Base-by-base conservation (phyloP, 2,888 invertebrate genomes). In the Fabriciana adippe region DNA sequence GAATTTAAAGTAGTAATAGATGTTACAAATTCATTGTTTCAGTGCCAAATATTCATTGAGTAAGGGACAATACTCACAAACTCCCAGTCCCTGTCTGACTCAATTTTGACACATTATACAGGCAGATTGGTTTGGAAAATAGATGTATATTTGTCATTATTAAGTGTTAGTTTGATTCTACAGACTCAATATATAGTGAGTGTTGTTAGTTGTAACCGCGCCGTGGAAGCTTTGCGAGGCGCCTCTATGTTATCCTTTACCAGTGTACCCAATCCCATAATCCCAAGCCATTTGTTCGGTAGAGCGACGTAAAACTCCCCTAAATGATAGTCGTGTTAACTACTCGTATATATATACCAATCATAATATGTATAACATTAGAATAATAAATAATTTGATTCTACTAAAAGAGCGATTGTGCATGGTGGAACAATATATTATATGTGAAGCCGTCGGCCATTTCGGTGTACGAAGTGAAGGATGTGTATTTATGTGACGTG, bases 1-100 rank as follows among this genome's bases (percentile, higher is more conserved):
- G 26, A 60, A 47, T 57, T 16, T 48, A 18, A 60, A 64, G 60
- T 70, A 61, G 61, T 60, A 56, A 65, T 55, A 51, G 48, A 59
- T 66, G 47, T 51, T 26, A 51, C 68, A 66, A 60, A 11, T 41
- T 68, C 55, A 77, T 79, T 75, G 73, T 26, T 78, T 77, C 80
- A 81, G 85, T 85, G 84, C 84, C 84, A 85, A 85, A 84, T 81
- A 81, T 75, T 81, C 78, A 76, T 78, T 70, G 77, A 60, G 55
- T 64, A 31, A 64, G 61, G 45, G 48, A 62, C 45, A 45, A 35
- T 61, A 35, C 16, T 14, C 16, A 14, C 35, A 50, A 14, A 41
- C 31, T 35, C 35, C 6, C 48, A 45, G 14, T 21, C 14, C 18
- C 51, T 13, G 31, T 16, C 14, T 13, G 8, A 16, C 35, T 51